Evolutionary conservation across 2,888 invertebrate species (phyloP), one percentile per base, ranked within the genome.

Genomic region (Drosophila subquinaria): DNA sequence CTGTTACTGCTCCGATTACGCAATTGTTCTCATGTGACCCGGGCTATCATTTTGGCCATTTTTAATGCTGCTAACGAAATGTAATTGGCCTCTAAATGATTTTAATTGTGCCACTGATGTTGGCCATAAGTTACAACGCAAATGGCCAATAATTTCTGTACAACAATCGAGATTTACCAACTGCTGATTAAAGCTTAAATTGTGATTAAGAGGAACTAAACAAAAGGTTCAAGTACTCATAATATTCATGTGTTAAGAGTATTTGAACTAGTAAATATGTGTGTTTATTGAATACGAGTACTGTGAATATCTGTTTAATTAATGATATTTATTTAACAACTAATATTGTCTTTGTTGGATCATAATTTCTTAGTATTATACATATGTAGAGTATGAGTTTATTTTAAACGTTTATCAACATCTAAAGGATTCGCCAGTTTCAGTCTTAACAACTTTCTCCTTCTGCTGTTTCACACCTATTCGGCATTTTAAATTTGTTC

Each of bases 61-160:
- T 84, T 84, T 78, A 88, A 86, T 89, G 84, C 77, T 79, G 80
- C 81, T 88, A 85, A 85, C 89, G 88, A 89, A 89, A 82, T 88
- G 87, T 83, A 85, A 89, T 89, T 88, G 88, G 76, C 78, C 79
- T 82, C 89, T 89, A 89, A 89, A 89, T 89, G 89, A 89, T 89
- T 89, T 88, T 88, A 89, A 89, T 89, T 81, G 89, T 80, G 81
- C 89, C 82, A 88, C 89, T 89, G 84, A 85, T 85, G 84, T 77
- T 65, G 88, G 56, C 82, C 89, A 85, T 85, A 83, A 89, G 77
- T 89, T 84, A 84, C 88, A 82, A 60, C 52, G 35, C 66, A 81
- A 77, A 76, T 85, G 59, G 71, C 70, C 70, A 48, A 61, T 74
- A 67, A 82, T 56, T 38, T 23, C 83, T 76, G 53, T 59, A 51